Base-by-base conservation (phyloP, 2,888 invertebrate species). In the Idaea dimidiata region DNA sequence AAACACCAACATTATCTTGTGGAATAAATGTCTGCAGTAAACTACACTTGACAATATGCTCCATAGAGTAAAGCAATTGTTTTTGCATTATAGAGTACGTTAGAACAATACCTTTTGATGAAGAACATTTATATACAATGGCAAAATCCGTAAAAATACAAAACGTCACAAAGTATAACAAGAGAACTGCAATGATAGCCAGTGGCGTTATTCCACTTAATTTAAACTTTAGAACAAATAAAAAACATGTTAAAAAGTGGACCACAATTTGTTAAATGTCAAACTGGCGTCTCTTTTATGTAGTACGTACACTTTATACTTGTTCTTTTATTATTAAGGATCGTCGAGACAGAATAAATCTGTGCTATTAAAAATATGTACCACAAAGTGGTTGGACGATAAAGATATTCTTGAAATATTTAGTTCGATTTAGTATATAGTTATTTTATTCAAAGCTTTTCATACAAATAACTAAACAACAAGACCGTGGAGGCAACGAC, bases 51-150 rank as follows among this genome's bases (percentile, higher is more conserved):
- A 73, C 77, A 76, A 75, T 77, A 74, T 73, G 74, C 75, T 72
- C 75, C 79, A 78, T 75, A 72, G 73, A 60, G 67, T 60, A 70
- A 68, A 78, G 72, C 73, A 74, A 78, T 79, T 80, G 77, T 79
- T 80, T 77, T 78, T 80, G 75, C 74, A 73, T 70, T 68, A 73
- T 43, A 66, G 63, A 70, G 72, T 62, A 68, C 57, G 65, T 69
- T 63, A 69, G 68, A 74, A 77, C 73, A 78, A 78, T 73, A 71
- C 75, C 65, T 71, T 72, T 76, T 73, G 73, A 73, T 74, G 73
- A 69, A 61, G 62, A 61, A 66, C 70, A 77, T 76, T 78, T 77
- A 78, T 77, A 80, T 72, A 79, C 70, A 62, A 67, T 69, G 66
- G 70, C 63, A 74, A 69, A 72, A 72, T 64, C 67, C 66, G 72